Evolutionary conservation across 2,888 invertebrate genomes (phyloP).

Genomic region (Glyphotaelius pellucidus): DNA sequence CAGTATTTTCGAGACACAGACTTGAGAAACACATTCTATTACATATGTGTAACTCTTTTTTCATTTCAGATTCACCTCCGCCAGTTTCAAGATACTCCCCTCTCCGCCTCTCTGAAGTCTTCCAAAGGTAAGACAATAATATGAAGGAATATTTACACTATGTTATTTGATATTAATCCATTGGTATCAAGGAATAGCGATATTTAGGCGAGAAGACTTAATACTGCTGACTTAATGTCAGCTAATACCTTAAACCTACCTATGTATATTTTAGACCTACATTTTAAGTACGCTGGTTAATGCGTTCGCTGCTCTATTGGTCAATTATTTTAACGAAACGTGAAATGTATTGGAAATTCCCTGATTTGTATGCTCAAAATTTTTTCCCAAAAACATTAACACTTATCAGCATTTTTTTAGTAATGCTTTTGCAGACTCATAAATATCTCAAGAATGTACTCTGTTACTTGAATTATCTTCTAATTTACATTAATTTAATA

Average conservation of each 20-base stretch:
- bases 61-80: constrained; percentile 83
- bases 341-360: not conserved
- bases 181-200: not conserved
- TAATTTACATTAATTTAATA: not conserved
- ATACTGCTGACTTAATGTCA: not conserved
- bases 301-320: not conserved
- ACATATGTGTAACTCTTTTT: not conserved
- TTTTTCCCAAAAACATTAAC: not conserved
- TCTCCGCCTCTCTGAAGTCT: constrained; percentile 74
- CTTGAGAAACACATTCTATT: not conserved
- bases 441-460: not conserved
- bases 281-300: not conserved
- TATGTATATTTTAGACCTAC: not conserved
- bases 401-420: not conserved
- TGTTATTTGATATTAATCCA: not conserved
- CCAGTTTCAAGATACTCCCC: constrained; percentile 82
- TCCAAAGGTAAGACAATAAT: constrained; percentile 30
- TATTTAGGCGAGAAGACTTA: constrained; percentile 33
- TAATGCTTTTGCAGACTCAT: not conserved
- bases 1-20: no score
- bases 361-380: not conserved
- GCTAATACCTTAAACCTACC: not conserved
- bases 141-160: constrained; percentile 14
- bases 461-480: not conserved
- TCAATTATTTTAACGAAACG: not conserved